Percentiles rank a stretch among this genome's conserved stretches.
These are phyloP conservation scores for Falco novaeseelandiae DNA, from an alignment of 2,797 vertebrate species.

Conservation along the genomic window DNA sequence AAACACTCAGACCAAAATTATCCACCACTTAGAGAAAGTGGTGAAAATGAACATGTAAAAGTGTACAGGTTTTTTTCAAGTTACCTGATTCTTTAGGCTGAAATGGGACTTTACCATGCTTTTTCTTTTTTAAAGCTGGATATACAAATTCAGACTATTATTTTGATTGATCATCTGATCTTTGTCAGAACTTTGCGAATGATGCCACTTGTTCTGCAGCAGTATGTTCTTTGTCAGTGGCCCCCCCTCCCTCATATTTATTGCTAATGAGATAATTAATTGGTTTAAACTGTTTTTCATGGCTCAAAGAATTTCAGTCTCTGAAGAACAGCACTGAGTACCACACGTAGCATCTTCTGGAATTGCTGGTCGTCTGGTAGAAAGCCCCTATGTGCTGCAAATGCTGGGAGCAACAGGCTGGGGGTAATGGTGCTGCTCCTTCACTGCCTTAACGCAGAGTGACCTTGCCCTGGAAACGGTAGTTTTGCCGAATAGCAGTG, in stretches of 20 bases:
- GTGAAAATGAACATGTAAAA: neutral
- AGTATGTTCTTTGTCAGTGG: neutral
- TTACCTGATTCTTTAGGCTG: neutral
- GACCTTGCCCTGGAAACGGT: slow-evolving; percentile 25
- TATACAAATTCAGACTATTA: neutral
- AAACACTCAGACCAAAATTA: neutral
- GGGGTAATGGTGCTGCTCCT: neutral
- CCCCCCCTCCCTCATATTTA: neutral
- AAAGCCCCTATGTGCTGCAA: slow-evolving; percentile 18
- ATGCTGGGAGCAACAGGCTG: neutral
- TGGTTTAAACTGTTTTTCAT: slow-evolving; percentile 25
- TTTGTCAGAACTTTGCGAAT: neutral
- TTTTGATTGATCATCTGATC: neutral
- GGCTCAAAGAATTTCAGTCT: slow-evolving; percentile 24
- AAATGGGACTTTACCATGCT: neutral
- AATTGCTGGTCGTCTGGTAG: slow-evolving; percentile 19
- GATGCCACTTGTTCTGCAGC: neutral
- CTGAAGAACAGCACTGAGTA: slow-evolving; percentile 50
- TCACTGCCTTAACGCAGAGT: neutral
- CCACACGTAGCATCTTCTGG: slow-evolving; percentile 44
- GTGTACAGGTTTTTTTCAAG: neutral
- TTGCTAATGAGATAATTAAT: slow-evolving; percentile 22
- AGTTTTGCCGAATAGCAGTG: neutral
- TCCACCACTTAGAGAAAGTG: neutral
- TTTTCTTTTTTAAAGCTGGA: neutral